Conservation (phyloP, 2,797 vertebrate genomes). For the Picus viridis region DNA sequence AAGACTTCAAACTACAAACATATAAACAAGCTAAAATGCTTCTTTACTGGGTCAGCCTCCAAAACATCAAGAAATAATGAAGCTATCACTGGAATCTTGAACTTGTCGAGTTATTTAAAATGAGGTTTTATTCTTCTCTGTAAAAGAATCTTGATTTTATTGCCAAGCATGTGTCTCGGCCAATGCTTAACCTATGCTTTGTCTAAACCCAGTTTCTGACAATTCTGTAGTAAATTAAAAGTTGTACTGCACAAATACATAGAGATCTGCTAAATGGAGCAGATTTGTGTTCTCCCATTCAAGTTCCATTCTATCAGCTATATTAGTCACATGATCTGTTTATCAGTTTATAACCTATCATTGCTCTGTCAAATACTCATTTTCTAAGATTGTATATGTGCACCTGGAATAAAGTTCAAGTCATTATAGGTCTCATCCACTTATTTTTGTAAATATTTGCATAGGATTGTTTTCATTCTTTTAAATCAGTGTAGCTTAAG, state of each 20-base stretch:
- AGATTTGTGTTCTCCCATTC: constrained; percentile 45
- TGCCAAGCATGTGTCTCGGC: not conserved
- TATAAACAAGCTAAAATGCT: not conserved
- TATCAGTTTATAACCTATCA: not conserved
- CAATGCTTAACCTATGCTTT: not conserved
- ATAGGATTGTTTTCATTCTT: not conserved
- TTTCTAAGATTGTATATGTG: not conserved
- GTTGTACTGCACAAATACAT: not conserved
- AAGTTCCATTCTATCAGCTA: constrained; percentile 7
- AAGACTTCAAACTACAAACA: not conserved
- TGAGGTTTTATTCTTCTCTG: not conserved
- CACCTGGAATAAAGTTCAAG: not conserved
- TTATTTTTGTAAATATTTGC: not conserved
- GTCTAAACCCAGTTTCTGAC: not conserved
- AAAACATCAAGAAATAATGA: not conserved
- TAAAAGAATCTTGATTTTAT: not conserved
- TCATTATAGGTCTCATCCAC: not conserved
- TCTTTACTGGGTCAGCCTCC: not conserved
- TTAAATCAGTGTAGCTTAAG: not conserved
- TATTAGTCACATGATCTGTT: constrained; percentile 19
- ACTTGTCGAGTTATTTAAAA: not conserved
- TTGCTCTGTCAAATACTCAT: not conserved
- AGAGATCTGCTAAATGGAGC: constrained; percentile 51
- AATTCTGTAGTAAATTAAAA: not conserved
- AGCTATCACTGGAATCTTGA: not conserved